Conservation (phyloP, 2,888 invertebrate genomes). For the Lycaena phlaeas region DNA sequence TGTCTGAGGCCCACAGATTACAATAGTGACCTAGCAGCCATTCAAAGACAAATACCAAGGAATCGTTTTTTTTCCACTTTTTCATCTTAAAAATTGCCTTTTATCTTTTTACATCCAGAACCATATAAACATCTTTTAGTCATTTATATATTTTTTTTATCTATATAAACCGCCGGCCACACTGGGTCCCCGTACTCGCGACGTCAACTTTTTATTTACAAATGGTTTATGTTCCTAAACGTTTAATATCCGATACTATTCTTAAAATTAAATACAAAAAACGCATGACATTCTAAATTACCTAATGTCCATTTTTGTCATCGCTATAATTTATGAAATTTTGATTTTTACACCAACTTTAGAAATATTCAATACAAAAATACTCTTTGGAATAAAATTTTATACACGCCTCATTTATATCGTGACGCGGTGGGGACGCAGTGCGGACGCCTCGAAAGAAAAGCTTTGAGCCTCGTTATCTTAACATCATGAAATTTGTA, state of each 20-base stretch:
- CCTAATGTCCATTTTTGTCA: conserved; percentile 66
- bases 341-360: conserved; percentile 75
- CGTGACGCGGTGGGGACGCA: conserved; percentile 45
- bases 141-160: conserved; percentile 71
- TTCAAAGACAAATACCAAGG: conserved; percentile 68
- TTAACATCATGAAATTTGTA: conserved; percentile 73
- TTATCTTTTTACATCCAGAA: conserved; percentile 73
- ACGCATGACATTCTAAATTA: conserved; percentile 71
- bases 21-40: conserved; percentile 66
- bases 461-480: conserved; percentile 73
- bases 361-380: conserved; percentile 76
- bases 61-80: conserved; percentile 50
- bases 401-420: conserved; percentile 67
- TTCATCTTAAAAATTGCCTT: conserved; percentile 59
- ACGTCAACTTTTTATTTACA: conserved; percentile 74
- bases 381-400: conserved; percentile 74
- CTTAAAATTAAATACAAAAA: conserved; percentile 76
- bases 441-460: conserved; percentile 57
- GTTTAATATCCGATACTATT: conserved; percentile 75
- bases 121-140: conserved; percentile 74
- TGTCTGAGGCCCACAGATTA: conserved; percentile 69
- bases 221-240: conserved; percentile 81
- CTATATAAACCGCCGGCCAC: conserved; percentile 56
- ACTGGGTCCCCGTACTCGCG: conserved; percentile 39
- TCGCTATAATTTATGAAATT: conserved; percentile 74